Percentiles rank a stretch among this genome's conserved stretches.
Conservation (phyloP, 2,888 invertebrate genomes). For the Elegia similella region DNA sequence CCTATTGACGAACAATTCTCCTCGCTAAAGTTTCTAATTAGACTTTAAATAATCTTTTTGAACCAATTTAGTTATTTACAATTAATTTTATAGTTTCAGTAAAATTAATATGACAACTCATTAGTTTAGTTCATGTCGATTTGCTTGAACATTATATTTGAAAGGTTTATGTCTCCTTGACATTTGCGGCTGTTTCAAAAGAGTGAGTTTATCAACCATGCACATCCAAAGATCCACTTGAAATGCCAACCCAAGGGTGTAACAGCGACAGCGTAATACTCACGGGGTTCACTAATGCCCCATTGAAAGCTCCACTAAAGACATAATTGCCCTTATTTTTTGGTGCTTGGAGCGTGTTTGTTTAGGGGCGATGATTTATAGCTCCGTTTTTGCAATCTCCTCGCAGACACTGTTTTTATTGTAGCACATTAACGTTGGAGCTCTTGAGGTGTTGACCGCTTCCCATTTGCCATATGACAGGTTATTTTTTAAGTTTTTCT, state of each 20-base stretch:
- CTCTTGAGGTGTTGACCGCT: constrained; percentile 3
- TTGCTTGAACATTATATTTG: not conserved
- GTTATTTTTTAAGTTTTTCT: no score
- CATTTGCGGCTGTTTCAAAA: constrained; percentile 22
- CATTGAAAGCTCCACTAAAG: constrained; percentile 45
- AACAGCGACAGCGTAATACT: constrained; percentile 40
- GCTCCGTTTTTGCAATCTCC: constrained; percentile 28
- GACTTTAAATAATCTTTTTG: no score
- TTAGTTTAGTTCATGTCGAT: no score
- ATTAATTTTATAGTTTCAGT: no score
- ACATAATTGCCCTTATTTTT: constrained; percentile 48
- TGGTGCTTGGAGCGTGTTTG: constrained; percentile 33
- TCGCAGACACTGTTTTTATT: constrained; percentile 26
- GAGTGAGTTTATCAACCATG: constrained; percentile 28
- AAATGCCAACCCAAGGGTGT: constrained; percentile 33
- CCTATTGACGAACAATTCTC: not conserved
- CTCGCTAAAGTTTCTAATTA: no score
- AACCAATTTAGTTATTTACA: no score
- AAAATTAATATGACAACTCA: no score
- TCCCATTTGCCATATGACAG: not conserved
- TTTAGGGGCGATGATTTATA: constrained; percentile 36
- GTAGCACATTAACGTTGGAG: not conserved
- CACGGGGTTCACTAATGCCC: constrained; percentile 49
- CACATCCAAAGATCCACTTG: constrained; percentile 38
- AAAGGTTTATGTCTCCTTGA: constrained; percentile 15